Evolutionary conservation across 2,113 vertebrate genomes (phyloP).

Genomic region (Meles meles): DNA sequence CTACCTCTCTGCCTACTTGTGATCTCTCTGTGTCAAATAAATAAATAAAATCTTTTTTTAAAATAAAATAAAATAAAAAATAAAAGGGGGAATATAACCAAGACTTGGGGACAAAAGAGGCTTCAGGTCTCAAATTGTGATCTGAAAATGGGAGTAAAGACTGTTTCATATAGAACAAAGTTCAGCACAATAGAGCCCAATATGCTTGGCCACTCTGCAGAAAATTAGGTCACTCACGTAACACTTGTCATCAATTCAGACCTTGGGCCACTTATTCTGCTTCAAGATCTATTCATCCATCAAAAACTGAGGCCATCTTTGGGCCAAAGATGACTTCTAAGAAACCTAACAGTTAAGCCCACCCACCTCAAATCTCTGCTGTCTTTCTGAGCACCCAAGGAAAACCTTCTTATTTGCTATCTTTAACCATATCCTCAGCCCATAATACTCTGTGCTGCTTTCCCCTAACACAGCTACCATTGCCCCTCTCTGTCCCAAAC

Average conservation of each 20-base stretch:
- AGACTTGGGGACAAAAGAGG: background rate
- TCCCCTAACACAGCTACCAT: background rate
- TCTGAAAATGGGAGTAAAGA: background rate
- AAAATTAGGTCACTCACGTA: background rate
- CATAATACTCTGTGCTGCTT: background rate
- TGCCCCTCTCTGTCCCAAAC: background rate
- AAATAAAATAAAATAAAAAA: too few species aligned
- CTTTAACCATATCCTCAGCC: background rate
- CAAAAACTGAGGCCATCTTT: background rate
- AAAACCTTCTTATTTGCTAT: background rate
- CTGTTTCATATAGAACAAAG: background rate
- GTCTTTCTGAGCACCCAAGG: background rate
- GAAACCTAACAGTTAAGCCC: background rate
- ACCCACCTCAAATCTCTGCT: background rate
- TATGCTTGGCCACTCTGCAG: background rate
- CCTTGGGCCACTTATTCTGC: background rate
- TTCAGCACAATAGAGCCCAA: background rate
- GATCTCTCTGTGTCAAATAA: too few species aligned
- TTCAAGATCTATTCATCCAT: background rate
- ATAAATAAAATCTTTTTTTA: too few species aligned
- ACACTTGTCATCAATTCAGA: background rate
- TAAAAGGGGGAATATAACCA: background rate
- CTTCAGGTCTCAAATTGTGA: background rate
- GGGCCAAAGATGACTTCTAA: background rate
- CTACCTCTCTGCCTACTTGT: too few species aligned